Percentiles rank a stretch among this genome's conserved stretches.
phyloP scores from a whole-genome alignment of 37 sponge, comb jelly and placozoan species.

The Petrosia ficiformis region DNA sequence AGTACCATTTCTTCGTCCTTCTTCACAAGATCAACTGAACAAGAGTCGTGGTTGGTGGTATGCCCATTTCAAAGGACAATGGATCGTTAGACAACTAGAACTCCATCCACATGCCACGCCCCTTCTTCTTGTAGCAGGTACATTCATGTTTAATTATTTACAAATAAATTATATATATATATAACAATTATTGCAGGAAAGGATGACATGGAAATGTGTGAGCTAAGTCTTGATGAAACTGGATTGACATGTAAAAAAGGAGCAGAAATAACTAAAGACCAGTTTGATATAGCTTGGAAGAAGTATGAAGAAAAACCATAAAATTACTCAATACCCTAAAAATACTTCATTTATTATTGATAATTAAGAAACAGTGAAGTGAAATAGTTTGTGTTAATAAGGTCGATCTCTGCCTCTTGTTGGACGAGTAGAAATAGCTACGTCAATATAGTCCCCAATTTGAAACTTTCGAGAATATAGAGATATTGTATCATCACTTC shows the following conservation, averaged over 20 bases:
- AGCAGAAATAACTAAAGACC: slow-evolving; percentile 84
- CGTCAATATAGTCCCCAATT: slow-evolving; percentile 91
- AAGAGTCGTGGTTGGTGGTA: slow-evolving; percentile 96
- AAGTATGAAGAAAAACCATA: slow-evolving; percentile 80
- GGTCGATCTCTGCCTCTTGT: slow-evolving; percentile 42
- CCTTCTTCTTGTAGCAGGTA: slow-evolving; percentile 68
- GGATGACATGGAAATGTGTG: slow-evolving; percentile 98
- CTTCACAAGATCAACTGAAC: slow-evolving; percentile 36
- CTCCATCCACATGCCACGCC: slow-evolving; percentile 85
- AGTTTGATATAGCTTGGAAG: slow-evolving; percentile 87
- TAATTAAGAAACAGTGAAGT: too few species aligned
- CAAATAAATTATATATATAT: background rate
- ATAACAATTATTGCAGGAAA: slow-evolving; percentile 35
- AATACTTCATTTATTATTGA: background rate
- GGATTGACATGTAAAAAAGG: slow-evolving; percentile 88
- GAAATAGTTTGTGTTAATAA: too few species aligned
- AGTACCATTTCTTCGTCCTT: slow-evolving; percentile 88
- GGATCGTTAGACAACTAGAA: slow-evolving; percentile 95
- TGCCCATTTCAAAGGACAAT: slow-evolving; percentile 97
- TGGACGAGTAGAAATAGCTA: slow-evolving; percentile 74
- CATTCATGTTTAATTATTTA: too few species aligned
- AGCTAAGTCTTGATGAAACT: slow-evolving; percentile 90
- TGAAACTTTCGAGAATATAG: slow-evolving; percentile 78
- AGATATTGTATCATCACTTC: slow-evolving; percentile 73
- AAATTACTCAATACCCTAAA: slow-evolving; percentile 3